Evolutionary conservation across 2,113 vertebrate species (phyloP), one percentile per base, ranked within the genome.

Genomic region (Camelus dromedarius): DNA sequence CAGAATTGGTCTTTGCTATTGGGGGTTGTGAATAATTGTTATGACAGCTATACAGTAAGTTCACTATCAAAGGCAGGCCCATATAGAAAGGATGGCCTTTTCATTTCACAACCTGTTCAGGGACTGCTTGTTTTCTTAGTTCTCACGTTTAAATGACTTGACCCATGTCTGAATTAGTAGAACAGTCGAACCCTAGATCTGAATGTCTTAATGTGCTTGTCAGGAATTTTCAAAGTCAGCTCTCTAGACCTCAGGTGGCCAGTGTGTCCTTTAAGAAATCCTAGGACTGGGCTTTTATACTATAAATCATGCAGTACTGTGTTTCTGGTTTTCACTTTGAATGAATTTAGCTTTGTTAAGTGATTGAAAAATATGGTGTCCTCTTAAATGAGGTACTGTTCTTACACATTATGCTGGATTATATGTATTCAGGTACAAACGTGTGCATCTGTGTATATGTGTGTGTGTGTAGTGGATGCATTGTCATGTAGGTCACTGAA

Each of bases 41-140:
- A 38, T 62, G 79, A 60, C n/a, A 89, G 15, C 32, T 54, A 50
- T n/a, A 95, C 89, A 60, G 35, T 79, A 93, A 91, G 22, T n/a
- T 88, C 14, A 22, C 50, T 77, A 5, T 72, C 70, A 62, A 73
- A 83, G 48, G 2, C 56, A 92, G 42, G 5, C 30, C 24, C 11
- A 15, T 89, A 67, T 89, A 67, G 75, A 89, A 38, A 50, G 38
- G 93, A 38, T 90, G 54, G 54, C 87, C n/a, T 62, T 96, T 80
- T 81, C 12, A 79, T 62, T 80, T 84, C 12, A 79, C 56, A 26
- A 14, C 19, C 54, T 35, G 5, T 38, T 73, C 28, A 58, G 32
- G 14, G 85, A 4, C 24, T 72, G 20, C 24, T 48, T 50, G 13
- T n/a, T 42, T 93, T 73, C 48, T 16, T 87, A 60, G n/a, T 82